phyloP scores from a whole-genome alignment of 2,797 vertebrate genomes.

The Linurgus olivaceus region DNA sequence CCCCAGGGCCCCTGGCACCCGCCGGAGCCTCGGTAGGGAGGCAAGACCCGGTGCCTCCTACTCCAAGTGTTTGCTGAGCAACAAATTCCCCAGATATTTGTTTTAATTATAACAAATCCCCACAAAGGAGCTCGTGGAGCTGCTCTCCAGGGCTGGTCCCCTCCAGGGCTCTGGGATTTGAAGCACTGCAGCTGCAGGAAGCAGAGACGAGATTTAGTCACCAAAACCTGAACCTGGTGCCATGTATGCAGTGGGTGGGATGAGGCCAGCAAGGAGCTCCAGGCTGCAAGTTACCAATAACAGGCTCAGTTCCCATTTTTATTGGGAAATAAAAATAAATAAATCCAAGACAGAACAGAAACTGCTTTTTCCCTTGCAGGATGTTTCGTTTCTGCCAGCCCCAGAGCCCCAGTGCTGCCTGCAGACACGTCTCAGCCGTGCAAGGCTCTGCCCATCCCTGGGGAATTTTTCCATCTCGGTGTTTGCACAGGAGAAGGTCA shows the following conservation, averaged over 20 bases:
- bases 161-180: neutral
- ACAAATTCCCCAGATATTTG: slow-evolving; percentile 32
- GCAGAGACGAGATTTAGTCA: neutral
- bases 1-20: neutral
- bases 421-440: neutral
- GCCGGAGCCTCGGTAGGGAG: rapidly evolving
- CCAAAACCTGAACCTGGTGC: neutral
- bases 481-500: neutral
- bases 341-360: slow-evolving; percentile 16
- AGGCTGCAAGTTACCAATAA: neutral
- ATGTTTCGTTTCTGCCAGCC: neutral
- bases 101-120: slow-evolving; percentile 43
- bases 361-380: neutral
- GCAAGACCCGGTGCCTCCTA: neutral
- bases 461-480: neutral
- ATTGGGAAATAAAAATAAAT: neutral
- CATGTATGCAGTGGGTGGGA: neutral
- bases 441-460: neutral
- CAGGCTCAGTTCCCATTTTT: neutral
- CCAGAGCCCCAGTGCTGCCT: neutral
- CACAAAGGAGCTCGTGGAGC: neutral
- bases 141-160: neutral
- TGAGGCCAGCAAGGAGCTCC: neutral
- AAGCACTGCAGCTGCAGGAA: neutral
- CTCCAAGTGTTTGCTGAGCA: slow-evolving; percentile 12